These are phyloP conservation scores for Scelioninae gen. 1 DNA, from an alignment of 2,888 invertebrate species.

Conservation along the genomic window DNA sequence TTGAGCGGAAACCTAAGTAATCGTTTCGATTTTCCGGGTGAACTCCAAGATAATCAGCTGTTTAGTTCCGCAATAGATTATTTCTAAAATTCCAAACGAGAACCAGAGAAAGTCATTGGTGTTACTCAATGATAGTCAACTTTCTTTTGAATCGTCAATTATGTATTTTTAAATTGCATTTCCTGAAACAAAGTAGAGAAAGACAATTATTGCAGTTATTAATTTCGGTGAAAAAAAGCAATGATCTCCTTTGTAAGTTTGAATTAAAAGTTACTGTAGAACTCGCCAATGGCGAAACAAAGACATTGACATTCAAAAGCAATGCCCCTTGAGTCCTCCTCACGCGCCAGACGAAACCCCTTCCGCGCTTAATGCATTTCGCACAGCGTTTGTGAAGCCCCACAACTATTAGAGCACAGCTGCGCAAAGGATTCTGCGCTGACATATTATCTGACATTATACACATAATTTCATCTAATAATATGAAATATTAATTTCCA, in stretches of 20 bases:
- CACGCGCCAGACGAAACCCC: slow-evolving; percentile 76
- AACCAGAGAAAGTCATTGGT: slow-evolving; percentile 16
- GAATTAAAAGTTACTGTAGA: slow-evolving; percentile 26
- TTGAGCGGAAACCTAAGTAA: slow-evolving; percentile 2
- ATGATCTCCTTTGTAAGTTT: not conserved
- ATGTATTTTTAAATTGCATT: not conserved
- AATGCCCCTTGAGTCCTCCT: slow-evolving; percentile 73
- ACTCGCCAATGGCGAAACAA: slow-evolving; percentile 74
- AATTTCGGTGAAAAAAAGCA: not conserved
- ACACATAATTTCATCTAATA: not conserved
- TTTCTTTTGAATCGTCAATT: not conserved
- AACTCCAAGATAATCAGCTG: slow-evolving; percentile 5
- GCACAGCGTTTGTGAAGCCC: slow-evolving; percentile 49
- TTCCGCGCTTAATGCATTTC: slow-evolving; percentile 64
- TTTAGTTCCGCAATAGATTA: slow-evolving; percentile 9
- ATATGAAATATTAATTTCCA: not conserved
- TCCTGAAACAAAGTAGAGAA: not conserved
- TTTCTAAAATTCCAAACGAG: slow-evolving; percentile 10
- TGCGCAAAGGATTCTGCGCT: slow-evolving; percentile 42
- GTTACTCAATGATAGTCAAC: slow-evolving; percentile 3
- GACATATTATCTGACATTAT: slow-evolving; percentile 19
- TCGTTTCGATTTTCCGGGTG: slow-evolving; percentile 1
- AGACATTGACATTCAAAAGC: slow-evolving; percentile 83
- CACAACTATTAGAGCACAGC: slow-evolving; percentile 50
- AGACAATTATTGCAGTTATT: not conserved